Percentiles rank a stretch among this genome's conserved stretches.
phyloP scores from a whole-genome alignment of 2,113 vertebrate species.

The Perca fluviatilis region DNA sequence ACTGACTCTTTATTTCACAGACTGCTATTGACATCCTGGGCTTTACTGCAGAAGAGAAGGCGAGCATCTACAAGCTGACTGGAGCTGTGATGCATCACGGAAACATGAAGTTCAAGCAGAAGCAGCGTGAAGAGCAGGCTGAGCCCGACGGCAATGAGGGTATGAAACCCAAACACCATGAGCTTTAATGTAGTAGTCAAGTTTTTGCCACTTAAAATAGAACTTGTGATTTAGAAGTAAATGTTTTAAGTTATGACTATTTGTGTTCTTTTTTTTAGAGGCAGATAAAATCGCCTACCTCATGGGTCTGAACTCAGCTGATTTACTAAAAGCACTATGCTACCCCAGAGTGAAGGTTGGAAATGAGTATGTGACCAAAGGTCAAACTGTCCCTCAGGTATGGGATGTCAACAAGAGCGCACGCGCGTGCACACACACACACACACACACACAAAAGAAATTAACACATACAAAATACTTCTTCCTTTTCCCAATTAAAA shows the following conservation, averaged over 20 bases:
- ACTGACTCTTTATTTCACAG: conserved; percentile 54
- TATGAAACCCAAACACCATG: conserved; percentile 57
- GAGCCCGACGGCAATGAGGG: conserved; percentile 93
- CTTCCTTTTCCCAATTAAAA: background rate
- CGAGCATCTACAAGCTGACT: conserved; percentile 88
- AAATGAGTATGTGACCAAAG: conserved; percentile 86
- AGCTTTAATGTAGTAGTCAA: background rate
- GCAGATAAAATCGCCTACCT: conserved; percentile 87
- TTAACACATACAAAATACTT: background rate
- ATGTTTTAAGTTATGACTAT: background rate
- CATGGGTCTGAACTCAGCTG: conserved; percentile 86
- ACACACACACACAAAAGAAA: background rate
- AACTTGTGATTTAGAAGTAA: background rate
- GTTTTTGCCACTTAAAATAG: background rate
- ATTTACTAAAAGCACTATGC: conserved; percentile 84
- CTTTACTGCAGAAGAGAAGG: conserved; percentile 90
- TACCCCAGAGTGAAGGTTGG: conserved; percentile 86
- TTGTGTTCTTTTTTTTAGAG: conserved; percentile 63
- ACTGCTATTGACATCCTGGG: conserved; percentile 85
- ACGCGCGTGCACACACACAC: background rate
- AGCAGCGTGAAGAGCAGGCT: conserved; percentile 92
- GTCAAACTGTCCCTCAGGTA: conserved; percentile 84
- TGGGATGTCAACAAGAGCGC: background rate
- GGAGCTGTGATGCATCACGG: conserved; percentile 93
- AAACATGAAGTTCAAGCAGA: conserved; percentile 96